Evolutionary conservation across 37 sponge, comb jelly and placozoan species (phyloP).

Genomic region (Spongilla lacustris): DNA sequence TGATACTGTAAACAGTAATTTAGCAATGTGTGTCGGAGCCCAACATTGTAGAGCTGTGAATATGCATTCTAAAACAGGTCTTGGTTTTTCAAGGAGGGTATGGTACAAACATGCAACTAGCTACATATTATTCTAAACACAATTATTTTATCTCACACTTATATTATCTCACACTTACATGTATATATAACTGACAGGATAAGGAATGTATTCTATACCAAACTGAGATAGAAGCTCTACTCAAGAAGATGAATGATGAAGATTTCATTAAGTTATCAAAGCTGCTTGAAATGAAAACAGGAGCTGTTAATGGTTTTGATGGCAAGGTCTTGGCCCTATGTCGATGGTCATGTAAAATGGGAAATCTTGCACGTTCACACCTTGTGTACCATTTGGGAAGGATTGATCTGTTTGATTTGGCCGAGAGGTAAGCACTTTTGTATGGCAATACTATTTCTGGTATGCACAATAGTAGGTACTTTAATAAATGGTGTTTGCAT

Average conservation of each 20-base stretch:
- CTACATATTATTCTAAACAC: too few species aligned
- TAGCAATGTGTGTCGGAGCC: too few species aligned
- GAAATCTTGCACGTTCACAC: not conserved
- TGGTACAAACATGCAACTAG: too few species aligned
- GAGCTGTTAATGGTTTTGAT: not conserved
- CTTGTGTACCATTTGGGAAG: not conserved
- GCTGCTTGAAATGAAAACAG: not conserved
- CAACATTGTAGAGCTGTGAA: too few species aligned
- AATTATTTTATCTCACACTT: too few species aligned
- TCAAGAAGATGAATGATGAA: not conserved
- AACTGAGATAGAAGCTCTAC: not conserved
- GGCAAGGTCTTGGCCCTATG: not conserved
- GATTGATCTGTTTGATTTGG: not conserved
- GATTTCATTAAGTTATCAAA: not conserved
- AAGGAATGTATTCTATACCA: not conserved
- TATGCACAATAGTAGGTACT: too few species aligned
- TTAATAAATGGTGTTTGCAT: too few species aligned
- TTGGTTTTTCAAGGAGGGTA: too few species aligned
- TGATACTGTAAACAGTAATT: too few species aligned
- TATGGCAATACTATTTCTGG: too few species aligned
- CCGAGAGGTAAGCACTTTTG: not conserved
- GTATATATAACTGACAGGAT: not conserved
- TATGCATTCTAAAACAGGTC: too few species aligned
- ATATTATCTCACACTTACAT: too few species aligned
- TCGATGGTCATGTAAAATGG: not conserved